A percentile compares a stretch with the other conserved stretches of the same genome.
These are phyloP conservation scores for Podabrus alpinus DNA, from an alignment of 2,888 invertebrate species.

Conservation along the genomic window DNA sequence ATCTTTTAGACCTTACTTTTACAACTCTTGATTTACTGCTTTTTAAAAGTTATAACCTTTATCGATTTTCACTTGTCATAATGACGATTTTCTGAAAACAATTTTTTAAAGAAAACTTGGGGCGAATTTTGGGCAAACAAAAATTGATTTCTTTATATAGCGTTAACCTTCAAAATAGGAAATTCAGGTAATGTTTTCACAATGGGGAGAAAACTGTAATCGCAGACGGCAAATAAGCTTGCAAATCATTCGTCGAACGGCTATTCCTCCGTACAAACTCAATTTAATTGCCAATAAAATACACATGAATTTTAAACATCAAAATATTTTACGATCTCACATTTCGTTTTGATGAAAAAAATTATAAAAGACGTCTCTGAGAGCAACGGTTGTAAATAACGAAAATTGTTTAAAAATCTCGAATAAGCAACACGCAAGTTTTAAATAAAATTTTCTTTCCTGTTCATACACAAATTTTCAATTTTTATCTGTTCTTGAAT, in stretches of 20 bases:
- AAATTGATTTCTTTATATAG: too few species aligned
- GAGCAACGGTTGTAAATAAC: not conserved
- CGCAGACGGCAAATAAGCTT: slow-evolving; percentile 30
- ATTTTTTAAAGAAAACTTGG: not conserved
- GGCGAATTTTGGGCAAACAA: too few species aligned
- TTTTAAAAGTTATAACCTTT: not conserved
- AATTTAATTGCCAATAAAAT: slow-evolving; percentile 31
- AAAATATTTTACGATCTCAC: not conserved
- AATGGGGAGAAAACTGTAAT: slow-evolving; percentile 22
- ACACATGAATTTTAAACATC: slow-evolving; percentile 14
- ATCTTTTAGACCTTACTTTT: not conserved
- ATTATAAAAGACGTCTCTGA: not conserved
- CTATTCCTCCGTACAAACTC: slow-evolving; percentile 20
- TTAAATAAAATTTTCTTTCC: not conserved
- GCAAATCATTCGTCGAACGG: slow-evolving; percentile 29
- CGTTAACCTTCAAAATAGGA: not conserved
- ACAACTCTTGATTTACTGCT: not conserved
- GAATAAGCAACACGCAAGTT: not conserved
- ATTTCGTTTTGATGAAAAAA: not conserved
- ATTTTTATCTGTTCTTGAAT: too few species aligned
- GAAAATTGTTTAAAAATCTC: not conserved
- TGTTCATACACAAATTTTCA: not conserved
- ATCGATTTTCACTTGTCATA: not conserved
- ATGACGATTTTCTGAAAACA: not conserved
- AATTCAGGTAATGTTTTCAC: not conserved